Conservation (phyloP, 2,888 invertebrate genomes). For the Tortrix viridana region DNA sequence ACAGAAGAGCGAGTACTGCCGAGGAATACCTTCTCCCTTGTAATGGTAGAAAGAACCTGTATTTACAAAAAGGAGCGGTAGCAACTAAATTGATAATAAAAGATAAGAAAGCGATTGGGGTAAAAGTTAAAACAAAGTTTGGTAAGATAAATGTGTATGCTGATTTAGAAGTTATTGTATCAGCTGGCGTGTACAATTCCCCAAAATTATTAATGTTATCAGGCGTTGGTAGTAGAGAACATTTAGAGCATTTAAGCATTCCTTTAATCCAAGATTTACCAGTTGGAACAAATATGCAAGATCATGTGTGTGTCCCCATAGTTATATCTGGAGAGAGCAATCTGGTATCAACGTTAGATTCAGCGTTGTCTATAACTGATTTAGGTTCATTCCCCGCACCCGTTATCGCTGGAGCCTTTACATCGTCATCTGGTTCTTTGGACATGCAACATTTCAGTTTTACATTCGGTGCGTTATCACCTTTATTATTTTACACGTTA, state of each 20-base stretch:
- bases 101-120: slow-evolving; percentile 20
- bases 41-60: slow-evolving; percentile 16
- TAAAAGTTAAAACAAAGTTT: slow-evolving; percentile 6
- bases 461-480: slow-evolving; percentile 18
- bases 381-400: slow-evolving; percentile 15
- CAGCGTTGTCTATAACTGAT: slow-evolving; percentile 6
- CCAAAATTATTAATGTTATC: slow-evolving; percentile 35
- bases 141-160: slow-evolving; percentile 21
- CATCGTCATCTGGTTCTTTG: slow-evolving; percentile 20
- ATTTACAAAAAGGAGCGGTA: slow-evolving; percentile 22
- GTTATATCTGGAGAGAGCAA: slow-evolving; percentile 18
- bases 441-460: slow-evolving; percentile 49
- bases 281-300: slow-evolving; percentile 33
- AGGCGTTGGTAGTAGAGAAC: slow-evolving; percentile 28
- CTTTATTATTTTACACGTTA: background rate
- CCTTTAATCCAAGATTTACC: slow-evolving; percentile 28
- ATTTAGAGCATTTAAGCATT: slow-evolving; percentile 17
- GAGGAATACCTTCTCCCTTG: slow-evolving; percentile 17
- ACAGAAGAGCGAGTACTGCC: slow-evolving; percentile 17
- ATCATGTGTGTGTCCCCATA: slow-evolving; percentile 26
- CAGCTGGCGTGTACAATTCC: slow-evolving; percentile 25
- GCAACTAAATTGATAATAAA: slow-evolving; percentile 27
- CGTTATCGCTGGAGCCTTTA: background rate
- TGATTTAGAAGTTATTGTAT: slow-evolving; percentile 27
- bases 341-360: background rate